Evolutionary conservation across 2,888 invertebrate species (phyloP).

Genomic region (Sipunculus nudus): DNA sequence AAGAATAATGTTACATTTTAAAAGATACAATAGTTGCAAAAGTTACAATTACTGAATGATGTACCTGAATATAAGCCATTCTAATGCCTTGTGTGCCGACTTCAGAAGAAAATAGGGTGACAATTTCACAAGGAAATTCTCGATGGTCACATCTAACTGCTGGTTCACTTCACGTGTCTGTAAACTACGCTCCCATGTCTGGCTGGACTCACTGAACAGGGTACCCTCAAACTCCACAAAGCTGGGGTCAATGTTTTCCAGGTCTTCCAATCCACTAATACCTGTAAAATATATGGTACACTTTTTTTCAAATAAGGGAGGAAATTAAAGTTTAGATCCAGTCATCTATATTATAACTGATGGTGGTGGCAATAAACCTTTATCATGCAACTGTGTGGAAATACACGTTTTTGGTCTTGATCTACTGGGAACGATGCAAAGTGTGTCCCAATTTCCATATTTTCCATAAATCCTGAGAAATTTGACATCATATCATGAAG

Average conservation of each 20-base stretch:
- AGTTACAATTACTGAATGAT: background rate
- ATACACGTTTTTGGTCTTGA: too few species aligned
- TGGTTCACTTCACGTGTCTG: constrained; percentile 80
- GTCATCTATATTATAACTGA: too few species aligned
- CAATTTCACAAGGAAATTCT: constrained; percentile 79
- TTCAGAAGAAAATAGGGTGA: constrained; percentile 90
- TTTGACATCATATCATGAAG: too few species aligned
- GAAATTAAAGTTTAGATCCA: too few species aligned
- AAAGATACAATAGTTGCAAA: background rate
- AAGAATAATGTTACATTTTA: background rate
- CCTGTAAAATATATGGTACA: constrained; percentile 68
- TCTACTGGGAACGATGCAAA: too few species aligned
- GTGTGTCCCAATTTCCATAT: too few species aligned
- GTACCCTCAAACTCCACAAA: constrained; percentile 80
- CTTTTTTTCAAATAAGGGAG: too few species aligned
- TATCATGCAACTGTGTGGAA: too few species aligned
- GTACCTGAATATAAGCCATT: constrained; percentile 88
- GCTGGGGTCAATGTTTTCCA: constrained; percentile 77
- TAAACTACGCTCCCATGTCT: constrained; percentile 82
- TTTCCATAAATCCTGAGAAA: too few species aligned
- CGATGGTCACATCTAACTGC: constrained; percentile 78
- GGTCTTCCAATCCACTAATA: constrained; percentile 82
- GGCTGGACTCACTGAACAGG: constrained; percentile 80
- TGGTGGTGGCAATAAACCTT: too few species aligned
- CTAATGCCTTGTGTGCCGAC: constrained; percentile 87